phyloP scores from a whole-genome alignment of 2,888 invertebrate species.

The Brachypalpus laphriformis region DNA sequence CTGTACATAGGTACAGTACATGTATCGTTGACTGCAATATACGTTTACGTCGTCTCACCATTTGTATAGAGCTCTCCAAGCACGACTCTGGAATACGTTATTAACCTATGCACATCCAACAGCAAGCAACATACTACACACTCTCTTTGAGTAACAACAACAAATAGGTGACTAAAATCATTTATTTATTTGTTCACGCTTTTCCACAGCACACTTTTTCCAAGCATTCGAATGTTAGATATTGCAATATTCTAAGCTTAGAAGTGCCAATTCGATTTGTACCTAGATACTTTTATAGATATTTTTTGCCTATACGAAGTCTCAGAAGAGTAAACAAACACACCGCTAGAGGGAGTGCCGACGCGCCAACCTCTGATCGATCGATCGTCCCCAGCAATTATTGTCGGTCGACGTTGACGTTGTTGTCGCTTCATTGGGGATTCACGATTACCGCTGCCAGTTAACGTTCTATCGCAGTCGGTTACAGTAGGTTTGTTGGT shows the following conservation, averaged over 20 bases:
- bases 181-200: constrained; percentile 46
- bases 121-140: constrained; percentile 3
- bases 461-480: constrained; percentile 71
- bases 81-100: constrained; percentile 71
- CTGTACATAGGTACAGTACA: constrained; percentile 19
- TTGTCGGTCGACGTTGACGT: constrained; percentile 35
- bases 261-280: constrained; percentile 28
- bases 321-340: constrained; percentile 44
- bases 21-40: constrained; percentile 10
- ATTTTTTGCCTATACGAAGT: not conserved
- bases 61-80: constrained; percentile 34
- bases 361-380: constrained; percentile 51
- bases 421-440: constrained; percentile 68
- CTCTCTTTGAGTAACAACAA: constrained; percentile 50
- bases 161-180: constrained; percentile 43
- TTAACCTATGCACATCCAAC: constrained; percentile 68
- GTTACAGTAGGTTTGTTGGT: constrained; percentile 63
- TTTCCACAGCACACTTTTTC: constrained; percentile 53
- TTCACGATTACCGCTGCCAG: constrained; percentile 60
- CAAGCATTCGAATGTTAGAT: constrained; percentile 23
- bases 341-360: constrained; percentile 62
- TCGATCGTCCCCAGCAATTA: constrained; percentile 55
- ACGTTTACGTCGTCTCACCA: not conserved
- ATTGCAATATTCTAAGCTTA: constrained; percentile 61
- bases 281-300: constrained; percentile 36